phyloP scores from a whole-genome alignment of 1,140 invertebrate genomes.

The Polypedilum pembai region DNA sequence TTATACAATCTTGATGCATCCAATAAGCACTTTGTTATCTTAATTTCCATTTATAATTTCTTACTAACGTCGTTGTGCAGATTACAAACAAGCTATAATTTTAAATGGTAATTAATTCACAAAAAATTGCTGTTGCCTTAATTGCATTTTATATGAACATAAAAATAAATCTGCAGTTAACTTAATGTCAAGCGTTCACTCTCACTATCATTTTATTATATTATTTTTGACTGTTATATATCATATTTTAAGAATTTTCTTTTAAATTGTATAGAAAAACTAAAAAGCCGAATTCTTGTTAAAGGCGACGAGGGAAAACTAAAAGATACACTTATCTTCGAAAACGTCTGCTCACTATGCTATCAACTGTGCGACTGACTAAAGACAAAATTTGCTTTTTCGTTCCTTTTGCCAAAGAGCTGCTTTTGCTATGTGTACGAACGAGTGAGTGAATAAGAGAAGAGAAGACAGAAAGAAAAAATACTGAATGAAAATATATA shows the following conservation, averaged over 20 bases:
- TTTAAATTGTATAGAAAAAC: not conserved
- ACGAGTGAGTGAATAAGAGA: not conserved
- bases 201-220: not conserved
- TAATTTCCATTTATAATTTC: not conserved
- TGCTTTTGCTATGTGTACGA: not conserved
- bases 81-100: not conserved
- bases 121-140: not conserved
- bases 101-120: not conserved
- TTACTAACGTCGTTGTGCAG: not conserved
- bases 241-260: not conserved
- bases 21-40: slow-evolving; percentile 1
- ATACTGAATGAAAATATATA: slow-evolving; percentile 13
- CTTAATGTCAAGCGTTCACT: too few relatives aligned
- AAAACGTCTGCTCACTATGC: slow-evolving; percentile 1
- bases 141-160: not conserved
- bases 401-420: not conserved
- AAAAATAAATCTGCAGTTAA: not conserved
- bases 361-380: not conserved
- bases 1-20: not conserved
- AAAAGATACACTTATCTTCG: not conserved
- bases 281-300: too few relatives aligned
- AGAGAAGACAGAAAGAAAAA: not conserved
- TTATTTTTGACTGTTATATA: not conserved
- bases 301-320: not conserved
- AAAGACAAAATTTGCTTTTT: slow-evolving; percentile 20